A percentile compares a stretch with the other conserved stretches of the same genome.
Conservation (phyloP, 1,140 invertebrate genomes). For the Aphis gossypii region DNA sequence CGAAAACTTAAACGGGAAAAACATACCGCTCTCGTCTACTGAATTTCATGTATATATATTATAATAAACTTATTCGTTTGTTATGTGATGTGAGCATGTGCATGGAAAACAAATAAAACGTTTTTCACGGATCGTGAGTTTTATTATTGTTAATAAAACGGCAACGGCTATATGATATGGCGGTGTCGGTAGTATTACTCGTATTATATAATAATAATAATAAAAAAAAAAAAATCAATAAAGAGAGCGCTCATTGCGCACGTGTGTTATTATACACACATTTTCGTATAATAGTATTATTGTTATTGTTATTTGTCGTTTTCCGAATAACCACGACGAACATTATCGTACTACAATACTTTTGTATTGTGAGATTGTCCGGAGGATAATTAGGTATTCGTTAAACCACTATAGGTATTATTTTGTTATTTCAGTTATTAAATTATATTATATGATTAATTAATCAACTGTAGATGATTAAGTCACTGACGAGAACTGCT, state of each 20-base stretch:
- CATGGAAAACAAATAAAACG: not conserved
- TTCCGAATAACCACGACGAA: not conserved
- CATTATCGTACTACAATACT: not conserved
- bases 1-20: not conserved
- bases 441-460: too few species aligned
- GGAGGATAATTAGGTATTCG: too few species aligned
- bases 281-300: not conserved
- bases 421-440: too few species aligned
- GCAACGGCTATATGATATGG: not conserved
- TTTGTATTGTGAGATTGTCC: too few species aligned
- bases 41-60: not conserved
- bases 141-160: slow-evolving; percentile 26
- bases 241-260: not conserved
- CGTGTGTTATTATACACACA: not conserved
- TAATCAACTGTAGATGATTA: too few species aligned
- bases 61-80: not conserved
- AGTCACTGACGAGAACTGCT: too few species aligned
- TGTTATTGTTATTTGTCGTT: not conserved
- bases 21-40: not conserved
- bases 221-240: slow-evolving; percentile 35
- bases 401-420: too few species aligned
- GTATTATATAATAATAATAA: slow-evolving; percentile 18
- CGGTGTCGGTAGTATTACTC: slow-evolving; percentile 18
- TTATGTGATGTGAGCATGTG: not conserved
- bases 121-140: not conserved